These are phyloP conservation scores for Gerris lacustris DNA, from an alignment of 2,888 invertebrate genomes.

Conservation along the genomic window DNA sequence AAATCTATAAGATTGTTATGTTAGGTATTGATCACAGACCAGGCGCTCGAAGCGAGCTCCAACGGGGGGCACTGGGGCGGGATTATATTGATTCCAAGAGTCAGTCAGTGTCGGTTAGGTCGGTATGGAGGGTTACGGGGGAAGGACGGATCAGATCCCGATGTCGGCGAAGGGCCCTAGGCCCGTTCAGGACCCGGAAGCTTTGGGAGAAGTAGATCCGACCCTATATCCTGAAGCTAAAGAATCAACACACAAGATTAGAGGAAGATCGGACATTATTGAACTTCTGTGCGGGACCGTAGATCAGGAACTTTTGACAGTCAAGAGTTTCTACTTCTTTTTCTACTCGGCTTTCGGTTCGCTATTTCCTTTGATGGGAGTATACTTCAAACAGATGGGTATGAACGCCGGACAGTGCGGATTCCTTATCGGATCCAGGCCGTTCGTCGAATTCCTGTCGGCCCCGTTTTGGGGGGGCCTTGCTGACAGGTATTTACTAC, in stretches of 20 bases:
- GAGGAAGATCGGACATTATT: constrained; percentile 70
- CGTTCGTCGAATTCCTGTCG: constrained; percentile 92
- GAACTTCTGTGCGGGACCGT: constrained; percentile 72
- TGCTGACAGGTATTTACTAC: constrained; percentile 57
- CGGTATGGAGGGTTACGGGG: constrained; percentile 21
- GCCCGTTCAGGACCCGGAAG: constrained; percentile 71
- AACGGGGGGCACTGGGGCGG: neutral
- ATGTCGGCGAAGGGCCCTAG: constrained; percentile 37
- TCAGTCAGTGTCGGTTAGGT: constrained; percentile 3
- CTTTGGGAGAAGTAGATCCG: constrained; percentile 75
- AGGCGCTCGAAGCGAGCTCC: neutral
- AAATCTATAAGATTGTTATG: neutral
- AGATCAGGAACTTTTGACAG: constrained; percentile 82
- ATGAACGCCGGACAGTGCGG: constrained; percentile 97
- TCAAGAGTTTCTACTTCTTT: constrained; percentile 97
- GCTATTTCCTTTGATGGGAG: constrained; percentile 93
- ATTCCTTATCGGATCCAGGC: constrained; percentile 84
- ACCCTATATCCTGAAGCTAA: constrained; percentile 65
- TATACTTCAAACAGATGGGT: constrained; percentile 99
- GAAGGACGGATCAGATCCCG: constrained; percentile 8
- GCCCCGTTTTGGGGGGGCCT: constrained; percentile 97
- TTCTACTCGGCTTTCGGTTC: constrained; percentile 99
- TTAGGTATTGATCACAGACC: neutral
- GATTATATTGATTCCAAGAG: neutral
- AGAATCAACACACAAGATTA: constrained; percentile 79